Conservation (phyloP, 1,140 invertebrate genomes). For the Diabrotica virgifera region DNA sequence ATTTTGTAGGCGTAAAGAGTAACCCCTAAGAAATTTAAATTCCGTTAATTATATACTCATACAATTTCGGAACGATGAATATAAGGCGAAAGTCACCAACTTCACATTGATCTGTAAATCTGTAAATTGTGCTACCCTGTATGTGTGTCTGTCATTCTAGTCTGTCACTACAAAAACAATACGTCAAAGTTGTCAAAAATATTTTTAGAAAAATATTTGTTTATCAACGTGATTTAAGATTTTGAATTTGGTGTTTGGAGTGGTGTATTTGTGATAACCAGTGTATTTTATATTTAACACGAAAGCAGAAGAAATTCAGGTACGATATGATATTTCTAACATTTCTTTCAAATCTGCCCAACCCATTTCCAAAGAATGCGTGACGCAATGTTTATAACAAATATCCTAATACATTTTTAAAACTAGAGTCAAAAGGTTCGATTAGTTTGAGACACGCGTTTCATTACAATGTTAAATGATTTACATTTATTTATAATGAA, state of each 20-base stretch:
- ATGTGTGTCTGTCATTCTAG: too few species aligned
- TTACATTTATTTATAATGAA: too few species aligned
- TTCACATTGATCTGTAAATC: too few species aligned
- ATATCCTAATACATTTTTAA: constrained; percentile 1
- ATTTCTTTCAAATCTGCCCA: constrained; percentile 23
- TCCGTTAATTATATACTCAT: too few species aligned
- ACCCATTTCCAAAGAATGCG: constrained; percentile 32
- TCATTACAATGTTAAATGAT: too few species aligned
- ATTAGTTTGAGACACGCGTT: not conserved
- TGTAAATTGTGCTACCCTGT: too few species aligned
- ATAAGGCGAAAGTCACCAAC: too few species aligned
- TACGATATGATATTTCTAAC: not conserved
- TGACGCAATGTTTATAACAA: constrained; percentile 37
- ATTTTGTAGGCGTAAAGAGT: too few species aligned
- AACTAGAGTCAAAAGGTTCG: constrained; percentile 10
- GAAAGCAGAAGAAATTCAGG: not conserved
- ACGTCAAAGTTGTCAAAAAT: not conserved
- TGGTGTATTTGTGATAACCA: not conserved
- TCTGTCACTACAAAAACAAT: too few species aligned
- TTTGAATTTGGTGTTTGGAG: not conserved
- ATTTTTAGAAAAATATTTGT: constrained; percentile 3
- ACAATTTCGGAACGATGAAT: too few species aligned
- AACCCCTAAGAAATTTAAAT: too few species aligned
- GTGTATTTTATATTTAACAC: not conserved
- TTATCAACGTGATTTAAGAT: not conserved